Base-by-base conservation (phyloP, 2,888 invertebrate genomes). In the Nymphalis urticae region DNA sequence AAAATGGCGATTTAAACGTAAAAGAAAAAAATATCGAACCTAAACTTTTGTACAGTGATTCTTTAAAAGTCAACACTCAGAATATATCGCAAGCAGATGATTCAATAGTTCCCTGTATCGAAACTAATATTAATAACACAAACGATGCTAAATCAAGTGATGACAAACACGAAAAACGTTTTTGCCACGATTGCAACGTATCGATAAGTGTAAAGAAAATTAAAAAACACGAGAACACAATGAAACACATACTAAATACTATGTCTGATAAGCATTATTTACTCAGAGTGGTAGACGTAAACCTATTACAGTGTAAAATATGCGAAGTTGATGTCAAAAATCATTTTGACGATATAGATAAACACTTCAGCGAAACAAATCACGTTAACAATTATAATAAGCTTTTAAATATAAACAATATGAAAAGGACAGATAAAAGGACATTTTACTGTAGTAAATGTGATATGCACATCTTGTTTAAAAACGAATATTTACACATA, bases 401-500 rank as follows among this genome's bases (percentile, higher is more conserved):
- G 0, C 10, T 58, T 2, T 58, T 58, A 42, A 36, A 58, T 4
- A 1, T 9, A 1, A 36, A 58, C 9, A 19, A 9, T 32, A 42
- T 58, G 1, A 42, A 0, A n/a, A 58, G 16, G n/a, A 10, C 0
- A 19, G 17, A 58, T 17, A 5, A 13, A 10, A n/a, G 1, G 4
- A 42, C 2, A 36, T 58, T 13, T 13, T 19, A 32, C 5, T 58
- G 58, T 19, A 7, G 9, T 2, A n/a, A 19, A 5, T 58, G 58
- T 19, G 7, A 58, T 5, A 21, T 10, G 1, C 3, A 17, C 9
- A n/a, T 50, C 9, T 27, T 62, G 19, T 47, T 21, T n/a, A 32
- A 62, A 58, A 58, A 58, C 36, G 36, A 42, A 13, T 58, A 19
- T 42, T 42, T 58, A 36, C 58, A 58, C 19, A 42, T 42, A 19